Conservation (phyloP, 2,888 invertebrate species). For the Lithophane semibrunnea region DNA sequence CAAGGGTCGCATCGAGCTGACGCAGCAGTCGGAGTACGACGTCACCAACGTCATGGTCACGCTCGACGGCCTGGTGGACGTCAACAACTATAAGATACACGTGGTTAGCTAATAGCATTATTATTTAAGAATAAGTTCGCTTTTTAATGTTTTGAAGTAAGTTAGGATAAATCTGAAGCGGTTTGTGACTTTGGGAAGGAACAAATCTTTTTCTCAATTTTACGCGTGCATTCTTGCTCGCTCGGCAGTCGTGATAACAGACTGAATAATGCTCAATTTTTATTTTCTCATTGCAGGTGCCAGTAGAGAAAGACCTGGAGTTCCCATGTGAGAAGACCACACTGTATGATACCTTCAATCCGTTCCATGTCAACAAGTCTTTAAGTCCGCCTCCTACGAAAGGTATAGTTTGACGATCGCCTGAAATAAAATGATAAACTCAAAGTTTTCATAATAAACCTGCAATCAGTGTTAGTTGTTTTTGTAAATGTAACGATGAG, state of each 20-base stretch:
- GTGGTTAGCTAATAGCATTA: slow-evolving; percentile 90
- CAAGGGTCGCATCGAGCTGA: slow-evolving; percentile 94
- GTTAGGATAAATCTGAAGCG: too few relatives aligned
- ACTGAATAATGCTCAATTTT: neutral
- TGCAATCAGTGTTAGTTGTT: too few relatives aligned
- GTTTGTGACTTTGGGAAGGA: neutral
- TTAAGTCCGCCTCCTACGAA: slow-evolving; percentile 90
- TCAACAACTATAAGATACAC: slow-evolving; percentile 95
- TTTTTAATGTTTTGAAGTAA: too few relatives aligned
- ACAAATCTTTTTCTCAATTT: neutral
- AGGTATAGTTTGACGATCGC: slow-evolving; percentile 72
- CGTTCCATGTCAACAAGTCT: slow-evolving; percentile 92
- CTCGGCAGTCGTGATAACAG: neutral
- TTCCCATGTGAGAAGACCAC: slow-evolving; percentile 97
- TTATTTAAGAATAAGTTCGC: too few relatives aligned
- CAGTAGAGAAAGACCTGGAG: slow-evolving; percentile 95
- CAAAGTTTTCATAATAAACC: too few relatives aligned
- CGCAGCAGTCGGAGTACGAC: slow-evolving; percentile 96
- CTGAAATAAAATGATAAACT: neutral
- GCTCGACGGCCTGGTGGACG: slow-evolving; percentile 92
- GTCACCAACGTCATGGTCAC: slow-evolving; percentile 94
- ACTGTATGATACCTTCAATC: slow-evolving; percentile 96
- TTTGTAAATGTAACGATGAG: neutral
- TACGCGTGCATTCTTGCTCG: neutral
- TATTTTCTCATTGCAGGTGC: slow-evolving; percentile 89